Percentiles rank a stretch among this genome's conserved stretches.
These are phyloP conservation scores for Matsumurasca onukii DNA, from an alignment of 1,140 invertebrate species.

Conservation along the genomic window DNA sequence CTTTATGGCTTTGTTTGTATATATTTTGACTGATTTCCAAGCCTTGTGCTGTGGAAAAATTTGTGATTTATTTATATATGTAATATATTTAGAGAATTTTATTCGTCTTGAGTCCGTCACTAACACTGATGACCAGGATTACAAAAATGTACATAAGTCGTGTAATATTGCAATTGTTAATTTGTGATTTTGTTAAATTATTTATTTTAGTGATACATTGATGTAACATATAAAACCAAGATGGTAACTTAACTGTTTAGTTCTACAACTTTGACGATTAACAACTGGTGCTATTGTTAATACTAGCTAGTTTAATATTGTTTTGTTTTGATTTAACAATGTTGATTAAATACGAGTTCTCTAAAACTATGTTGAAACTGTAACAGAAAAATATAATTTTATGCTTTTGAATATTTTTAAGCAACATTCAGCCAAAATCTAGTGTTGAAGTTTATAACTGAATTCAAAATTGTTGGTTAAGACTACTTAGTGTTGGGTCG, in stretches of 20 bases:
- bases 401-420: background rate
- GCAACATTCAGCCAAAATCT: background rate
- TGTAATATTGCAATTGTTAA: slow-evolving; percentile 24
- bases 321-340: background rate
- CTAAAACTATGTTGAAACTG: background rate
- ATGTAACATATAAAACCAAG: background rate
- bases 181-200: slow-evolving; percentile 24
- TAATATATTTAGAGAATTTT: slow-evolving; percentile 21
- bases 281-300: slow-evolving; percentile 19
- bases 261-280: background rate
- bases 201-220: slow-evolving; percentile 18
- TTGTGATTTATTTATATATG: slow-evolving; percentile 27
- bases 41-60: background rate
- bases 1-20: background rate
- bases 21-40: slow-evolving; percentile 15
- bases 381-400: background rate
- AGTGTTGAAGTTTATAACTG: background rate
- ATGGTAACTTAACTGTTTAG: background rate
- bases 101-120: slow-evolving; percentile 2
- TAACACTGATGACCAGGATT: slow-evolving; percentile 2
- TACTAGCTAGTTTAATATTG: background rate
- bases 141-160: slow-evolving; percentile 17
- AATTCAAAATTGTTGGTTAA: background rate
- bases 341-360: background rate
- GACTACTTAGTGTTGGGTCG: background rate